Base-by-base conservation (phyloP, 2,888 invertebrate species). In the Ecliptopera silaceata region DNA sequence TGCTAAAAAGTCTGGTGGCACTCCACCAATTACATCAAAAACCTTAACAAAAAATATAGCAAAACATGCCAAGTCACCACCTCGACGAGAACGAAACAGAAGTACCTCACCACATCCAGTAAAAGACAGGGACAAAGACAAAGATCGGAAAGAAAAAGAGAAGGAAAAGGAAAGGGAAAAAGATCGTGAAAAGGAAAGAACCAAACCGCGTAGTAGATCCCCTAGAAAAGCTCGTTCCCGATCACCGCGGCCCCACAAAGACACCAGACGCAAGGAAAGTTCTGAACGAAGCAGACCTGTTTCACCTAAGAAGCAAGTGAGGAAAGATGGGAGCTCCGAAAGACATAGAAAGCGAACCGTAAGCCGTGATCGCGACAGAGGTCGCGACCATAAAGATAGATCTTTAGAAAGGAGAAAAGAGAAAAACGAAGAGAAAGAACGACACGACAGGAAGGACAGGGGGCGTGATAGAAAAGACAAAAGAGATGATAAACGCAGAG, bases 371-470 rank as follows among this genome's bases (percentile, higher is more conserved):
- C 89, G 91, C 70, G 94, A 87, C 66, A 91, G 87, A 81, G 92
- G 86, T 52, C 90, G 80, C 68, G 93, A 80, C 68, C 86, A 86
- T 61, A 92, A 88, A 74, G 91, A 89, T 69, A 88, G 79, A 70
- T 92, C 81, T 59, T 76, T 86, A 71, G 92, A 92, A 68, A 81
- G 86, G 63, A 82, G 92, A 55, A 92, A 92, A 74, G 87, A 91
- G 56, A 92, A 92, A 73, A 86, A 92, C 69, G 92, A 92, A 59
- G 92, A 92, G 43, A 91, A 93, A 74, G 93, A 93, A 66, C 84
- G 93, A 71, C 89, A 94, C 63, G 95, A 95, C 56, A 89, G 95
- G 45, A 94, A 94, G 64, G 96, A 96, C 64, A 90, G 96, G 62
- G 95, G 95, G 49, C 93, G 96, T 52, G 92, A 92, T 85, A 86